Percentiles rank a stretch among this genome's conserved stretches.
phyloP scores from a whole-genome alignment of 53 echinoderm and acorn worm genomes.

The Glandiceps talaboti region DNA sequence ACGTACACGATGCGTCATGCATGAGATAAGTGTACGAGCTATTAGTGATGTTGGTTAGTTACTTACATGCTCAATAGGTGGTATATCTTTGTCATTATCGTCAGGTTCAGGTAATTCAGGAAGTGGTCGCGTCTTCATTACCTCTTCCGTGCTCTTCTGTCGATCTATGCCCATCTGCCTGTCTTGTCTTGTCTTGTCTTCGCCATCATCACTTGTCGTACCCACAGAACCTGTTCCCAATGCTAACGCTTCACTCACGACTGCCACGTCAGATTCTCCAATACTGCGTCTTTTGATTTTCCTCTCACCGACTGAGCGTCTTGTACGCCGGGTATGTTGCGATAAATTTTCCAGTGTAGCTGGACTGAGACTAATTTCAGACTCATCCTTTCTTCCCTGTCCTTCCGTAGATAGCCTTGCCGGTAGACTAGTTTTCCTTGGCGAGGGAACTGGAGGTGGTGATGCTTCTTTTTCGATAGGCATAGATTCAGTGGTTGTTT shows the following conservation, averaged over 20 bases:
- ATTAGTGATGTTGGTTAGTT: neutral
- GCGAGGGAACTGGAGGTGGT: neutral
- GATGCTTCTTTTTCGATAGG: neutral
- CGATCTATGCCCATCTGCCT: neutral
- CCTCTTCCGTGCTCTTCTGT: neutral
- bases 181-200: neutral
- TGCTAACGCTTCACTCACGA: neutral
- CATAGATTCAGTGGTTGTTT: too few species aligned
- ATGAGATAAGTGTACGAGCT: neutral
- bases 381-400: neutral
- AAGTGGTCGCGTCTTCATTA: constrained; percentile 22
- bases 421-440: neutral
- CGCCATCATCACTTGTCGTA: neutral
- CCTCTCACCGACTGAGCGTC: constrained; percentile 55
- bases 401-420: neutral
- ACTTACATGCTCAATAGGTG: neutral
- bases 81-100: neutral
- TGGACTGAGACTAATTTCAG: constrained; percentile 26
- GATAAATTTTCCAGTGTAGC: constrained; percentile 43
- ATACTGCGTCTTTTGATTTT: constrained; percentile 44
- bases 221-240: neutral
- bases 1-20: neutral
- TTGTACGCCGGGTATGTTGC: constrained; percentile 49
- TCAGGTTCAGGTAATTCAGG: constrained; percentile 51
- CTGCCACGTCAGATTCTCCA: constrained; percentile 44